Evolutionary conservation across 2,797 vertebrate species (phyloP).

Genomic region (Sebastes steindachneri): DNA sequence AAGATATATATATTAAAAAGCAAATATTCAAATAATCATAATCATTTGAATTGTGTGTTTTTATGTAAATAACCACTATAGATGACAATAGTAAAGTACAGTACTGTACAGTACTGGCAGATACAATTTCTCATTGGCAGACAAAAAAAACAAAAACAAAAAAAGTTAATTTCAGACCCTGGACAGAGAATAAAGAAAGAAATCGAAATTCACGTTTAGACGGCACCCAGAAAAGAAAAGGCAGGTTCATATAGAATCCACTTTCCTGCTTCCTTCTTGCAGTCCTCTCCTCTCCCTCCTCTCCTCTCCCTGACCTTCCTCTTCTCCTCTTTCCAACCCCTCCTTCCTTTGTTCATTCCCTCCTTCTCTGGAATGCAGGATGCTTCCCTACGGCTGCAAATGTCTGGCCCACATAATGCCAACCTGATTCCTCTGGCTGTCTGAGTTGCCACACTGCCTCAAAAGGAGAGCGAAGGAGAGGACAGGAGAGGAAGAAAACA

Average conservation of each 20-base stretch:
- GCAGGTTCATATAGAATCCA: constrained; percentile 16
- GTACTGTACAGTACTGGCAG: too few species aligned
- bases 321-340: background rate
- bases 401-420: constrained; percentile 58
- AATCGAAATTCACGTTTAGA: background rate
- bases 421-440: constrained; percentile 52
- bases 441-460: constrained; percentile 27
- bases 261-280: background rate
- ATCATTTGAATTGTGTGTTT: too few species aligned
- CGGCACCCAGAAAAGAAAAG: constrained; percentile 9
- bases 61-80: too few species aligned
- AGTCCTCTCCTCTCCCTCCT: background rate
- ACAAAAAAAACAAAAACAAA: too few species aligned
- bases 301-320: constrained; percentile 39
- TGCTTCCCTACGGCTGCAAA: constrained; percentile 53
- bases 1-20: too few species aligned
- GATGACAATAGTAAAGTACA: too few species aligned
- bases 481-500: background rate
- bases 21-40: too few species aligned
- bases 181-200: background rate
- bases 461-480: background rate
- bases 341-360: constrained; percentile 10
- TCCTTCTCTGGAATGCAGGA: constrained; percentile 49
- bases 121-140: too few species aligned
- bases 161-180: too few species aligned